Evolutionary conservation across 1,140 invertebrate species (phyloP).

Genomic region (Planococcus citri): DNA sequence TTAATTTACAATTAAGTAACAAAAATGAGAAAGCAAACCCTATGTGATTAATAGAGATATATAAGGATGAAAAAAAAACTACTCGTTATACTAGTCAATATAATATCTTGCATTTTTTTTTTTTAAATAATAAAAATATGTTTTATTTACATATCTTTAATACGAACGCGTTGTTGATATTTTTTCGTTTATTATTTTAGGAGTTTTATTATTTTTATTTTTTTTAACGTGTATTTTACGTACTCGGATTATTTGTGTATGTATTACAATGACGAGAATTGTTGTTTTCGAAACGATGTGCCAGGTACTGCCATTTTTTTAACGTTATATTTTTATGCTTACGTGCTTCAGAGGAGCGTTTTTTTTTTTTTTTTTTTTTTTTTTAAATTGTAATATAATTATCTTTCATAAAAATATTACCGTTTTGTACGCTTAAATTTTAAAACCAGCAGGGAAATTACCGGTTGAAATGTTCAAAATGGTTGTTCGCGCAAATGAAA

Average conservation of each 20-base stretch:
- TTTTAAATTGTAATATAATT: neutral
- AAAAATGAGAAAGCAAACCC: too few relatives aligned
- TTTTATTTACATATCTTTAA: neutral
- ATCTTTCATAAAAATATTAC: too few relatives aligned
- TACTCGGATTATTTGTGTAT: neutral
- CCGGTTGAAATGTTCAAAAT: neutral
- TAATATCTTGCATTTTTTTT: constrained; percentile 3
- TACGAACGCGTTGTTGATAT: neutral
- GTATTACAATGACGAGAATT: neutral
- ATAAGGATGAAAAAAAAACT: too few relatives aligned
- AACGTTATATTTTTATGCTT: constrained; percentile 4
- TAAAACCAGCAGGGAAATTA: neutral
- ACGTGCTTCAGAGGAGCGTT: neutral
- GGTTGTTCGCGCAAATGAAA: neutral
- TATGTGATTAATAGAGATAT: too few relatives aligned
- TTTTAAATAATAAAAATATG: too few relatives aligned
- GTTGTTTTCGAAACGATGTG: neutral
- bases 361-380: neutral
- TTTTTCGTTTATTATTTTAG: neutral
- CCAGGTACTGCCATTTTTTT: constrained; percentile 2
- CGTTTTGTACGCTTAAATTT: neutral
- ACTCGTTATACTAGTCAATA: constrained; percentile 3
- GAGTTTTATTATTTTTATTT: neutral
- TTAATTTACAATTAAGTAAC: too few relatives aligned
- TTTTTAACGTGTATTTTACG: neutral